Conservation (phyloP, 2,797 vertebrate genomes). For the Lepus townsendii region DNA sequence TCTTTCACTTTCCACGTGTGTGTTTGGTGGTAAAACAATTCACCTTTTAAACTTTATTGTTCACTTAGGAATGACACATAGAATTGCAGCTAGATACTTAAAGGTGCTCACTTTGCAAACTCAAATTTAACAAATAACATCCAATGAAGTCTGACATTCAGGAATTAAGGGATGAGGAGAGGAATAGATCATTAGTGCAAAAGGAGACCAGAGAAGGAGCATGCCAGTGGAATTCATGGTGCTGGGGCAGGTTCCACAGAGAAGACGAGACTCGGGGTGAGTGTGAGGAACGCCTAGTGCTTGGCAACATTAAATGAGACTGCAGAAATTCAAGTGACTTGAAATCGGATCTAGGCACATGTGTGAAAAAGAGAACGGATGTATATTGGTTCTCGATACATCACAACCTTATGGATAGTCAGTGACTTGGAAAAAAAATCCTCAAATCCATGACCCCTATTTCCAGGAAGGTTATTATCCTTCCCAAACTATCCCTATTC, state of each 20-base stretch:
- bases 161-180: neutral
- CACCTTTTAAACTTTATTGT: neutral
- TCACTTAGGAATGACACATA: neutral
- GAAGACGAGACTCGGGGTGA: neutral
- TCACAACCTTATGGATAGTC: neutral
- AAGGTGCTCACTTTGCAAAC: neutral
- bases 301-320: neutral
- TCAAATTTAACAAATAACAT: neutral
- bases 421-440: neutral
- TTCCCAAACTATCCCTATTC: neutral
- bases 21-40: neutral
- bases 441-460: neutral
- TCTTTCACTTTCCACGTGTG: neutral
- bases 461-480: neutral
- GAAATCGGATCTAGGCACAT: too few species aligned
- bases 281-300: neutral
- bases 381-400: neutral
- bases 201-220: neutral
- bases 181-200: too few species aligned
- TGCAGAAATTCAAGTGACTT: neutral
- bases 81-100: neutral
- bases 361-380: neutral
- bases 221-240: neutral
- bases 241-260: neutral
- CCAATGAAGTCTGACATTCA: neutral